A percentile compares a stretch with the other conserved stretches of the same genome.
These are phyloP conservation scores for Carettochelys insculpta DNA, from an alignment of 2,113 vertebrate genomes.

Conservation along the genomic window DNA sequence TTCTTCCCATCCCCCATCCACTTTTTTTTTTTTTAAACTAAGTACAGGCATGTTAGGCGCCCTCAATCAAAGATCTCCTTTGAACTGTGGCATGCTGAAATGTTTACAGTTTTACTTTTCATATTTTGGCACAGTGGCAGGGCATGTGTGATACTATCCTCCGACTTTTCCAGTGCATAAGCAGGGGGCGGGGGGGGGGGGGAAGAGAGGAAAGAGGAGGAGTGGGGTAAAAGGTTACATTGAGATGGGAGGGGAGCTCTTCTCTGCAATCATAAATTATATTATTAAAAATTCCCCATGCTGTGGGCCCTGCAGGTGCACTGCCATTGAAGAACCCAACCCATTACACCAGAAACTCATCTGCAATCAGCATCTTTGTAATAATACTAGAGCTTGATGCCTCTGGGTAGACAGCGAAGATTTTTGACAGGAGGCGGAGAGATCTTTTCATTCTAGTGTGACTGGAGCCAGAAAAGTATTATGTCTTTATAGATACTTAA, in stretches of 20 bases:
- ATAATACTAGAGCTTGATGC: neutral
- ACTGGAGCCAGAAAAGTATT: slow-evolving; percentile 53
- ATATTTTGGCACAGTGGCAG: slow-evolving; percentile 65
- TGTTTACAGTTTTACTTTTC: slow-evolving; percentile 74
- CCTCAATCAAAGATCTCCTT: slow-evolving; percentile 72
- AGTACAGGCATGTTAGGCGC: slow-evolving; percentile 51
- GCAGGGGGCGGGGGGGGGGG: slow-evolving; percentile 30
- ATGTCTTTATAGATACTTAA: slow-evolving; percentile 4
- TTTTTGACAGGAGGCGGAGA: slow-evolving; percentile 15
- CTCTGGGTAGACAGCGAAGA: neutral
- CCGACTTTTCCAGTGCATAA: slow-evolving; percentile 10
- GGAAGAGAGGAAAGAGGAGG: slow-evolving; percentile 57
- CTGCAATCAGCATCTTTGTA: neutral
- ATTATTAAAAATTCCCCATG: neutral
- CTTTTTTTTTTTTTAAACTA: slow-evolving; percentile 30
- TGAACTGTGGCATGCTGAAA: slow-evolving; percentile 66
- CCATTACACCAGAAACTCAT: slow-evolving; percentile 2
- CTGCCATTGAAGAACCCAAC: slow-evolving; percentile 3
- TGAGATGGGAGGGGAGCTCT: slow-evolving; percentile 30
- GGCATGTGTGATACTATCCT: slow-evolving; percentile 63
- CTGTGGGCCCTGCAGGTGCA: slow-evolving; percentile 50
- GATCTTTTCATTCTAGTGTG: slow-evolving; percentile 61
- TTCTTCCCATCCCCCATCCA: slow-evolving; percentile 45
- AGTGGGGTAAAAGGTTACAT: neutral
- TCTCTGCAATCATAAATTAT: slow-evolving; percentile 44